Evolutionary conservation across 1,140 invertebrate species (phyloP).

Genomic region (Rhagoletis zephyria): DNA sequence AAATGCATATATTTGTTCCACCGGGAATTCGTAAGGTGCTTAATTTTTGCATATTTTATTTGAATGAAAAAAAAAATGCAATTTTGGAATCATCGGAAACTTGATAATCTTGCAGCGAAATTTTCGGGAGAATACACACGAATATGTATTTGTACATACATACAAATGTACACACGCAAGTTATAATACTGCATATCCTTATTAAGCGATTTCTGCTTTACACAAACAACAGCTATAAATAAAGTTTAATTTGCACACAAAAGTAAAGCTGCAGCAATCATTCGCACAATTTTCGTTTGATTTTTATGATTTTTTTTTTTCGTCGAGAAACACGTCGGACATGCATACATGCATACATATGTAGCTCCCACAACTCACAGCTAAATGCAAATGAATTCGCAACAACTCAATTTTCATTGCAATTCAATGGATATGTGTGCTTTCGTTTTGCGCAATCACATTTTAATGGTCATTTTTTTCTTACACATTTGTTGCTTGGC

Average conservation of each 20-base stretch:
- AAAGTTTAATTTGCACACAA: neutral
- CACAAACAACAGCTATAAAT: neutral
- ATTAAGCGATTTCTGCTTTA: neutral
- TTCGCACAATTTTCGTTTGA: neutral
- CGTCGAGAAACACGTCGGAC: neutral
- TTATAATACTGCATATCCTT: no score
- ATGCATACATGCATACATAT: no score
- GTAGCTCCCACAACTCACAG: neutral
- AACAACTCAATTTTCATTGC: conserved; percentile 34
- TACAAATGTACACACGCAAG: no score
- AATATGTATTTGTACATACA: no score
- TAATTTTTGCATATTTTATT: no score
- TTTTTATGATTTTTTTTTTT: neutral
- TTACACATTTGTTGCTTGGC: neutral
- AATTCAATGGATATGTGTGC: conserved; percentile 17
- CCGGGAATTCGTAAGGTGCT: no score
- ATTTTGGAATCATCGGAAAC: no score
- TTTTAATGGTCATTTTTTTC: conserved; percentile 6
- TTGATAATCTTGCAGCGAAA: no score
- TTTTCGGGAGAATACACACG: no score
- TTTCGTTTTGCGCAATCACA: neutral
- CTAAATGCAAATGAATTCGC: conserved; percentile 14
- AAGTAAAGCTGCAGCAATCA: neutral
- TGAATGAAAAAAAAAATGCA: no score
- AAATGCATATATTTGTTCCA: no score